Conservation (phyloP, 2,888 invertebrate species). For the Ophraella communa region DNA sequence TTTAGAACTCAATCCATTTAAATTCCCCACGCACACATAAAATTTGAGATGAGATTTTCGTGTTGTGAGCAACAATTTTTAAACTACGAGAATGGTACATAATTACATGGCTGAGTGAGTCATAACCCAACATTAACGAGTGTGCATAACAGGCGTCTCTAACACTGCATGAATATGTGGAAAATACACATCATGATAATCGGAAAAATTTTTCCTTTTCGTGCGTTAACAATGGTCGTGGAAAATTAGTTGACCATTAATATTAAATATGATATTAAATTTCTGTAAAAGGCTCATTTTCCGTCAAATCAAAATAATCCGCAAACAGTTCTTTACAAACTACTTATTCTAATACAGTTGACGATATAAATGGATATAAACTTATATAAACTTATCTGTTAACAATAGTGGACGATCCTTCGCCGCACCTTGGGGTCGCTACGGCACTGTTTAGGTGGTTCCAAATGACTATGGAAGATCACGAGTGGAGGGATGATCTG, state of each 20-base stretch:
- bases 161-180: constrained; percentile 16
- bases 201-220: constrained; percentile 1
- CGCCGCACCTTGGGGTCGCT: too few relatives aligned
- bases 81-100: constrained; percentile 31
- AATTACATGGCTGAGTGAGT: constrained; percentile 19
- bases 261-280: too few relatives aligned
- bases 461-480: too few relatives aligned
- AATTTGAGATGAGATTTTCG: constrained; percentile 20
- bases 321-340: too few relatives aligned
- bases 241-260: constrained; percentile 6
- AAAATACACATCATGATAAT: constrained; percentile 5
- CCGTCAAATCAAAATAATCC: too few relatives aligned
- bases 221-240: neutral
- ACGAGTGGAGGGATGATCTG: too few relatives aligned
- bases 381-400: too few relatives aligned
- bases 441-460: too few relatives aligned
- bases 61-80: constrained; percentile 31
- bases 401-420: too few relatives aligned
- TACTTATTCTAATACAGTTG: too few relatives aligned
- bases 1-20: constrained; percentile 16
- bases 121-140: constrained; percentile 5
- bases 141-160: constrained; percentile 20
- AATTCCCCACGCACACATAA: constrained; percentile 22
- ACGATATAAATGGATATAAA: too few relatives aligned
- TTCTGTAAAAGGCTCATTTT: too few relatives aligned